Base-by-base conservation (phyloP, 2,113 vertebrate genomes). In the Bostrychus sinensis region DNA sequence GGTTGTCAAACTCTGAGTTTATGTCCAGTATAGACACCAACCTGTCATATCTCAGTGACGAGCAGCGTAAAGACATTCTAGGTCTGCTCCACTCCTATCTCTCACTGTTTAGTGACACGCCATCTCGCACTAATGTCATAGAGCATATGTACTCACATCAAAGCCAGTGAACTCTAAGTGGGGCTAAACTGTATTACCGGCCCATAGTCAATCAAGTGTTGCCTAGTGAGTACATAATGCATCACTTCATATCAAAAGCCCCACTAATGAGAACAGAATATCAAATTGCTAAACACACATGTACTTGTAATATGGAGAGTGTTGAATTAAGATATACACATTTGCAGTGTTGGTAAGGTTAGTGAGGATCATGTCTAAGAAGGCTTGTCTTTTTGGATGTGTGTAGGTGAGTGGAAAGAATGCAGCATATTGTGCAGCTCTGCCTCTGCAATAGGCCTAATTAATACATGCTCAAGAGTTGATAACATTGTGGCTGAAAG, bases 131-230 rank as follows among this genome's bases (percentile, higher is more conserved):
- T n/a, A n/a, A n/a, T n/a, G n/a, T n/a, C n/a, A n/a, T n/a, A n/a
- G n/a, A n/a, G n/a, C n/a, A 87, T 89, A 86, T 90, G 86, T 88
- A 82, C 83, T 81, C 54, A 89, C 87, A 87, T 91, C 88, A 91
- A 90, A 90, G 88, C 65, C 70, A 22, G 26, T 34, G 78, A 48
- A 62, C 68, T 73, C 65, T 81, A 64, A 81, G 74, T 78, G 72
- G 77, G 84, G 74, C 79, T 84, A 83, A 85, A 78, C 75, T 62
- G 83, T 76, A 88, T 84, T 86, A 84, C 80, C 77, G 67, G 80
- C 70, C 69, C 75, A 42, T 56, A 79, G 78, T 77, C 88, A 88
- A 85, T 91, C 88, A 90, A 78, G 79, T 87, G 66, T 81, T 82
- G 80, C 75, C 68, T 79, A 13, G 76, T 62, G 66, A 54, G 72